Evolutionary conservation across 2,888 invertebrate species (phyloP).

Genomic region (Trissoscelio sp.): DNA sequence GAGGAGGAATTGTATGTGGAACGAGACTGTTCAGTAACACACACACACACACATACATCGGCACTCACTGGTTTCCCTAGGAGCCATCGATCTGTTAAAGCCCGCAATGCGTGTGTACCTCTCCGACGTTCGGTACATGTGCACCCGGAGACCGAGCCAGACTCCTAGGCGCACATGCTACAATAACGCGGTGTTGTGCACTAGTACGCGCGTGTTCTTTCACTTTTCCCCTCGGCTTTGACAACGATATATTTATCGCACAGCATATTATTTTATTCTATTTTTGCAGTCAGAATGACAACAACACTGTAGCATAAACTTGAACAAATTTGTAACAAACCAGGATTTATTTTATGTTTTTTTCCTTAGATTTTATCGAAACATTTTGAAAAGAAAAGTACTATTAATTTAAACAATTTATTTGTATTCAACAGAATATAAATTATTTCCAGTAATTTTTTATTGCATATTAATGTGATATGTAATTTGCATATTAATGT

Average conservation of each 20-base stretch:
- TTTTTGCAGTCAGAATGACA: neutral
- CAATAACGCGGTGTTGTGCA: slow-evolving; percentile 38
- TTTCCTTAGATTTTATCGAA: too few relatives aligned
- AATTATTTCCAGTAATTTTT: too few relatives aligned
- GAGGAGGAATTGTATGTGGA: slow-evolving; percentile 61
- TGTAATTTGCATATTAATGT: too few relatives aligned
- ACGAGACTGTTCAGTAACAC: slow-evolving; percentile 52
- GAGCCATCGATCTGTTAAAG: slow-evolving; percentile 70
- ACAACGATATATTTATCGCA: slow-evolving; percentile 24
- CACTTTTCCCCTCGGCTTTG: slow-evolving; percentile 39
- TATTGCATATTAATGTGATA: too few relatives aligned
- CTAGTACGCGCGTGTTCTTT: slow-evolving; percentile 33
- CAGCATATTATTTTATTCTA: slow-evolving; percentile 10
- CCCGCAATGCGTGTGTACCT: slow-evolving; percentile 68
- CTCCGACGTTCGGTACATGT: slow-evolving; percentile 62
- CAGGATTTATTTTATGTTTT: too few relatives aligned
- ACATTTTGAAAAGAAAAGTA: too few relatives aligned
- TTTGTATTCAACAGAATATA: too few relatives aligned
- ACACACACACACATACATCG: slow-evolving; percentile 17
- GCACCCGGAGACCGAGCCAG: slow-evolving; percentile 59
- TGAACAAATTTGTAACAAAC: too few relatives aligned
- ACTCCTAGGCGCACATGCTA: slow-evolving; percentile 63
- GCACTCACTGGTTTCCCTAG: slow-evolving; percentile 58
- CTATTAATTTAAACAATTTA: too few relatives aligned
- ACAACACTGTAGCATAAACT: neutral